A percentile compares a stretch with the other conserved stretches of the same genome.
These are phyloP conservation scores for Conopomorpha cramerella DNA, from an alignment of 1,140 invertebrate genomes.

Conservation along the genomic window DNA sequence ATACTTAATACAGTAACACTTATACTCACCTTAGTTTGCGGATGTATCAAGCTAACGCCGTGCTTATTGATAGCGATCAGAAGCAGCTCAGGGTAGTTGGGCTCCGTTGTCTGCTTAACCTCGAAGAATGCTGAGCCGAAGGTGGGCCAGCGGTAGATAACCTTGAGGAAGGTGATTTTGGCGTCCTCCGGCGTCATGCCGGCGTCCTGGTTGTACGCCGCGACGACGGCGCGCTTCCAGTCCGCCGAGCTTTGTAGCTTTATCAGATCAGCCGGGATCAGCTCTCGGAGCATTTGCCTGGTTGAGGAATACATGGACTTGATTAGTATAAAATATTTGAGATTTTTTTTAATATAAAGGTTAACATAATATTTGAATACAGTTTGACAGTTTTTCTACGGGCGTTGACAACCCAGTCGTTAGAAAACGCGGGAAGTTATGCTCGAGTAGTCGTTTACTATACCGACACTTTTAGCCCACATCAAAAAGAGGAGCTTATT, in stretches of 20 bases:
- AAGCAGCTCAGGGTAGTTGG: conserved; percentile 94
- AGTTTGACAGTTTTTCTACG: no score
- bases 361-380: no score
- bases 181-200: conserved; percentile 95
- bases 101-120: conserved; percentile 97
- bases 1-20: no score
- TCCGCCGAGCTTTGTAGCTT: conserved; percentile 92
- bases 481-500: no score
- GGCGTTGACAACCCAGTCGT: no score
- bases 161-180: conserved; percentile 97
- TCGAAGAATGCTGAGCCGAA: conserved; percentile 99
- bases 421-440: no score
- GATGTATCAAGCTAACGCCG: conserved; percentile 97
- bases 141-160: conserved; percentile 97
- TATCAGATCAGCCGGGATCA: conserved; percentile 91
- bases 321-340: no score
- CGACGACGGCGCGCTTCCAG: conserved; percentile 94
- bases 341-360: no score
- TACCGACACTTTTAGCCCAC: no score
- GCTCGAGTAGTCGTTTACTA: no score
- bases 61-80: conserved; percentile 99
- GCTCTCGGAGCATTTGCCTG: conserved; percentile 91
- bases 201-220: conserved; percentile 90
- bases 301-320: no score
- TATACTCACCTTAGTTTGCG: conserved; percentile 94